Evolutionary conservation across 2,113 vertebrate genomes (phyloP), one percentile per base, ranked within the genome.

Genomic region (Erythrocebus patas): DNA sequence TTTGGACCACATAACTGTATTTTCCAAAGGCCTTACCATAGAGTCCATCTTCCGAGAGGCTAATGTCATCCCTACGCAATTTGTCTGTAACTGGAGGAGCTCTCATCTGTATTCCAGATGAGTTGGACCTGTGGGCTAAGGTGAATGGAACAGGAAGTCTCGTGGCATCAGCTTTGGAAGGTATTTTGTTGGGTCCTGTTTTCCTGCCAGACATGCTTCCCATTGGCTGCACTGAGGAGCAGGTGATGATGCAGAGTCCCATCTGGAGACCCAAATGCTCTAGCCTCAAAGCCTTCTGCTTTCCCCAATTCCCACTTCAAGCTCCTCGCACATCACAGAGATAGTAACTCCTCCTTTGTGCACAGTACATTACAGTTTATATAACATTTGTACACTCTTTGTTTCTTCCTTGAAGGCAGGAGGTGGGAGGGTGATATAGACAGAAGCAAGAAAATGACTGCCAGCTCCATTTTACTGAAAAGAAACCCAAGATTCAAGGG

Each of bases 91-190:
- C 75, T 92, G 94, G 66, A 88, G 73, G 91, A 82, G 4, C 92
- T 82, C 88, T 98, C 93, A 85, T 97, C 92, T 73, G 64, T 96
- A 95, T 97, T 97, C 93, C 94, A 57, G 61, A n/a, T 23, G 61
- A n/a, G 78, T 55, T 75, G 59, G 43, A 59, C 43, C 86, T 4
- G 0, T 1, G 66, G 50, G 50, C 12, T 6, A 80, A 93, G 93
- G 55, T 70, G 79, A 52, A 64, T 4, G 23, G 57, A 87, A 80
- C 59, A 88, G 73, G 72, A 76, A 30, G 59, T 81, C 45, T 0
- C 18, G 0, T 23, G 25, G 35, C 55, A 35, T 95, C 4, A 4
- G 23, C 91, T 88, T 86, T n/a, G 30, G 52, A 88, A n/a, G 40
- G 20, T 18, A 2, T n/a, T 55, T 11, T 94, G 35, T 78, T 61